These are phyloP conservation scores for Limnothrissa miodon DNA, from an alignment of 2,113 vertebrate genomes.

Conservation along the genomic window DNA sequence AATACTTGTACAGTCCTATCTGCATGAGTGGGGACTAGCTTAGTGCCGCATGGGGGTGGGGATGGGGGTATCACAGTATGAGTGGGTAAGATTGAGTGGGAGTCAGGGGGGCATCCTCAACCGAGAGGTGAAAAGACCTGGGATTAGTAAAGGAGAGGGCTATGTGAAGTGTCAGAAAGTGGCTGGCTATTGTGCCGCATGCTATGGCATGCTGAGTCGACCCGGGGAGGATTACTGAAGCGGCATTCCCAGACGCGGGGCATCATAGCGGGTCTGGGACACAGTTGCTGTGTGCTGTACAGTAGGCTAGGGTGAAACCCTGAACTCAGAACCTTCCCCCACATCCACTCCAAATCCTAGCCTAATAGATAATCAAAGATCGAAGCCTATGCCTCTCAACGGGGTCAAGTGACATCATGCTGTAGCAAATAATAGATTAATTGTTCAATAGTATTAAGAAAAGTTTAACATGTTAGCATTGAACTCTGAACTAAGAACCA, in stretches of 20 bases:
- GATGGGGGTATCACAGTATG: no score
- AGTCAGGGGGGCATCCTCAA: not conserved
- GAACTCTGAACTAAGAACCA: no score
- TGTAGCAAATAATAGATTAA: no score
- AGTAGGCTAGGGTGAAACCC: not conserved
- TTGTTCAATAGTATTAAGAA: no score
- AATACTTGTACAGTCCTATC: not conserved
- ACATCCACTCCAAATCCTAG: not conserved
- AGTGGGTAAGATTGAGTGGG: not conserved
- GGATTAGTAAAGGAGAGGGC: slow-evolving; percentile 1
- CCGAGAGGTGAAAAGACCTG: not conserved
- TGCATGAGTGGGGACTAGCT: not conserved
- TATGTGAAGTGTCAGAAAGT: not conserved
- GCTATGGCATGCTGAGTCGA: not conserved
- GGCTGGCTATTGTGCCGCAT: not conserved
- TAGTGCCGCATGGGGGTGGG: not conserved
- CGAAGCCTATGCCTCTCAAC: no score
- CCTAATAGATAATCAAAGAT: no score
- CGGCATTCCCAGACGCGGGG: not conserved
- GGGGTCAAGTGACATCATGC: no score
- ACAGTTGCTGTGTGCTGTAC: not conserved
- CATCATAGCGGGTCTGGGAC: not conserved
- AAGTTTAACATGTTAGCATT: no score
- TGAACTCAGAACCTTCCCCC: not conserved
- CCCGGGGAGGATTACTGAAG: not conserved